phyloP scores from a whole-genome alignment of 1,140 invertebrate species.

The Matsumurasca onukii region DNA sequence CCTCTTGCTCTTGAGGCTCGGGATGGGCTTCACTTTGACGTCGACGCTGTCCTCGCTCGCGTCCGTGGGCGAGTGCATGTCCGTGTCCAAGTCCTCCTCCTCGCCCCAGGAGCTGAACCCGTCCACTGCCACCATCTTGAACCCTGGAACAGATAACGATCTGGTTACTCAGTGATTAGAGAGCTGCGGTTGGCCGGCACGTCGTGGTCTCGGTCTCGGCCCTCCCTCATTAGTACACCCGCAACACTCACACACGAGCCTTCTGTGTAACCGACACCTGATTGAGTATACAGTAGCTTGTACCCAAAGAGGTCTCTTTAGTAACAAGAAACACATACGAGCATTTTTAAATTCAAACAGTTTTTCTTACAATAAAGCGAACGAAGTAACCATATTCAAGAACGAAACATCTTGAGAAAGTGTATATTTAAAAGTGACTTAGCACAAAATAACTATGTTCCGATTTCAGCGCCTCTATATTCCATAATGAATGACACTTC shows the following conservation, averaged over 20 bases:
- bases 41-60: conserved; percentile 76
- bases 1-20: conserved; percentile 62
- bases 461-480: too few relatives aligned
- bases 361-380: too few relatives aligned
- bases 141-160: conserved; percentile 21
- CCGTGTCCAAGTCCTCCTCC: conserved; percentile 60
- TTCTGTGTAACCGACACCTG: neutral
- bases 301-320: neutral
- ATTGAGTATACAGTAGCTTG: neutral
- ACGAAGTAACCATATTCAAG: too few relatives aligned
- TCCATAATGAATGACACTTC: too few relatives aligned
- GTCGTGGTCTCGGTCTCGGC: neutral
- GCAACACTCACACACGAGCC: neutral
- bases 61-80: conserved; percentile 58
- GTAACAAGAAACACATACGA: too few relatives aligned
- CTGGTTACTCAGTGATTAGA: neutral
- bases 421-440: too few relatives aligned
- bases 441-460: too few relatives aligned
- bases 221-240: neutral
- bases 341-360: too few relatives aligned
- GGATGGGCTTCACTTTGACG: conserved; percentile 62
- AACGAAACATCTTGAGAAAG: too few relatives aligned
- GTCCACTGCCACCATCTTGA: conserved; percentile 51
- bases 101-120: conserved; percentile 63
- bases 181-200: neutral